Evolutionary conservation across 1,140 invertebrate species (phyloP).

Genomic region (Diploscapter pachys): DNA sequence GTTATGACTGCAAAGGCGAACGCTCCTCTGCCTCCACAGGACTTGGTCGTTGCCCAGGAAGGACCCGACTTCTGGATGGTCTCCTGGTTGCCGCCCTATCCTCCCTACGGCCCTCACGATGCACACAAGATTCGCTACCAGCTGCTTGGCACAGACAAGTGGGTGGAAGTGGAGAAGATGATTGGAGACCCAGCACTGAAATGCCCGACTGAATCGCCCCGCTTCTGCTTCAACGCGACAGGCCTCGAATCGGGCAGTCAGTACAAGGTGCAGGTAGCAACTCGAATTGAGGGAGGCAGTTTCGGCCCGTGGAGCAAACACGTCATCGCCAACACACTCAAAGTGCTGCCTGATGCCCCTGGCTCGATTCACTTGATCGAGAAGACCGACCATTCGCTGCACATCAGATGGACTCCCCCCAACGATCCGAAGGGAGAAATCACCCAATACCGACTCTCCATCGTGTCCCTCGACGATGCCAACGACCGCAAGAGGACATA

Average conservation of each 20-base stretch:
- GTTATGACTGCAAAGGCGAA: conserved; percentile 59
- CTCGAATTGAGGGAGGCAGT: conserved; percentile 53
- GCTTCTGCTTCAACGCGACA: conserved; percentile 58
- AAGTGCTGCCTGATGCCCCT: conserved; percentile 58
- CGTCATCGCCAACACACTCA: conserved; percentile 57
- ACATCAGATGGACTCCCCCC: conserved; percentile 56
- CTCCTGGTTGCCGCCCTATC: conserved; percentile 52
- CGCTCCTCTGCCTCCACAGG: conserved; percentile 57
- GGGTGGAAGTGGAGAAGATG: conserved; percentile 48
- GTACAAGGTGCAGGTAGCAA: conserved; percentile 56
- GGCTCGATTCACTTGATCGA: conserved; percentile 54
- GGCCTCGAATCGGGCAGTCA: conserved; percentile 54
- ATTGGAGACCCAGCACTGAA: conserved; percentile 48
- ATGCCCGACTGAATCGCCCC: conserved; percentile 51
- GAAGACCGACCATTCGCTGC: conserved; percentile 59
- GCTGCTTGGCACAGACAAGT: conserved; percentile 45
- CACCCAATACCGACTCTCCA: conserved; percentile 55
- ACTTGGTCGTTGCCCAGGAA: conserved; percentile 58
- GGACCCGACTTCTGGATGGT: conserved; percentile 55
- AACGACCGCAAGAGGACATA: conserved; percentile 45
- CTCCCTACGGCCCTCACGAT: conserved; percentile 58
- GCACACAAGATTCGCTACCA: conserved; percentile 58
- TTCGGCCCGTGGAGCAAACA: conserved; percentile 49
- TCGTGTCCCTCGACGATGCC: conserved; percentile 40
- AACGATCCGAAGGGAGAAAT: conserved; percentile 51